Conservation (phyloP, 2,113 vertebrate species). For the Chlamydotis undulata region DNA sequence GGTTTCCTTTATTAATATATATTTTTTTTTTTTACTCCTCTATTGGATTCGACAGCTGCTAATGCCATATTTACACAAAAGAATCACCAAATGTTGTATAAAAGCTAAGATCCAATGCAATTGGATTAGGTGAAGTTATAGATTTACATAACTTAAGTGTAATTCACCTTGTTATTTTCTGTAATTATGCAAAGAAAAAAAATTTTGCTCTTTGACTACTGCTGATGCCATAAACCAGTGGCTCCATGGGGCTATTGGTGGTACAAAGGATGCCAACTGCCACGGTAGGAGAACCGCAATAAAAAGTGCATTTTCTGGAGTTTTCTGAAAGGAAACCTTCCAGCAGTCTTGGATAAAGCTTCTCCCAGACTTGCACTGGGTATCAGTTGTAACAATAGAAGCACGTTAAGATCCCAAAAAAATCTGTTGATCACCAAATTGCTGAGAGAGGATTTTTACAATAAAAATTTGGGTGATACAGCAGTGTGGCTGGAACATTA, state of each 20-base stretch:
- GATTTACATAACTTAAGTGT: slow-evolving; percentile 55
- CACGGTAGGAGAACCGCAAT: slow-evolving; percentile 49
- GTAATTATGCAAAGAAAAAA: slow-evolving; percentile 55
- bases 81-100: slow-evolving; percentile 66
- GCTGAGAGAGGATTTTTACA: slow-evolving; percentile 61
- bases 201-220: slow-evolving; percentile 62
- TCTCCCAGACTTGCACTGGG: slow-evolving; percentile 21
- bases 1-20: slow-evolving; percentile 83
- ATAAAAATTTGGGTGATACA: slow-evolving; percentile 77
- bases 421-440: slow-evolving; percentile 51
- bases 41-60: slow-evolving; percentile 75
- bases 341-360: slow-evolving; percentile 64
- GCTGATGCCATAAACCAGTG: slow-evolving; percentile 15
- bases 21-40: slow-evolving; percentile 57
- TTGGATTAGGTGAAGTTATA: slow-evolving; percentile 50
- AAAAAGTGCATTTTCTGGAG: slow-evolving; percentile 55
- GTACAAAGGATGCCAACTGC: slow-evolving; percentile 43
- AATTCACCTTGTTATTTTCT: slow-evolving; percentile 38
- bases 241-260: background rate
- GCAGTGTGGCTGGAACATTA: slow-evolving; percentile 77
- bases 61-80: slow-evolving; percentile 76
- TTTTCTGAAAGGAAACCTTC: slow-evolving; percentile 73
- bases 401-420: slow-evolving; percentile 46
- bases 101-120: slow-evolving; percentile 72
- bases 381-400: slow-evolving; percentile 46